phyloP scores from a whole-genome alignment of 2,888 invertebrate species.

The Arge pagana region DNA sequence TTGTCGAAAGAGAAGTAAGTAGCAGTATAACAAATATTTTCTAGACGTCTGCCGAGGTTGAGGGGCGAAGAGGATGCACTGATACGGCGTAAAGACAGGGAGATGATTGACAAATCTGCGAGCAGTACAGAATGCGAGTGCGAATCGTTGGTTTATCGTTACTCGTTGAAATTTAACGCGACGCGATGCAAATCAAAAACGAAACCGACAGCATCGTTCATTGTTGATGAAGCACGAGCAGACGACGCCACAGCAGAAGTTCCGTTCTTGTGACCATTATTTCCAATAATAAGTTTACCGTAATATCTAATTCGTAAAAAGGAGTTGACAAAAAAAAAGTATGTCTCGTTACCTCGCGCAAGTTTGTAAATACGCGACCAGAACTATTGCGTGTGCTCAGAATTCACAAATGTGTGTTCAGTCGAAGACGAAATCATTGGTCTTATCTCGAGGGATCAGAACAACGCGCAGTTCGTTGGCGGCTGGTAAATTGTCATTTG shows the following conservation, averaged over 20 bases:
- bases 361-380: conserved; percentile 32
- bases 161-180: no score
- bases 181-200: no score
- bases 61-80: no score
- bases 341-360: conserved; percentile 45
- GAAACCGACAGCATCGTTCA: conserved; percentile 31
- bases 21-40: no score
- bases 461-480: conserved; percentile 30
- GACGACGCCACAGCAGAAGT: conserved; percentile 28
- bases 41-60: no score
- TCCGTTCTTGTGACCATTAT: conserved; percentile 15
- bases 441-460: conserved; percentile 30
- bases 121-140: no score
- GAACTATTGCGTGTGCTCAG: conserved; percentile 28
- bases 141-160: no score
- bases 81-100: no score
- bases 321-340: conserved; percentile 7
- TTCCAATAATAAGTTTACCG: neutral
- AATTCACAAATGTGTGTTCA: conserved; percentile 26
- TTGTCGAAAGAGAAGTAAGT: no score
- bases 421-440: conserved; percentile 23
- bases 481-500: no score
- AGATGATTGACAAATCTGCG: no score
- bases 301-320: neutral
- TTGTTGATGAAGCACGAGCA: conserved; percentile 26